Percentiles rank a stretch among this genome's conserved stretches.
phyloP scores from a whole-genome alignment of 1,140 invertebrate species.

The Nomia melanderi region DNA sequence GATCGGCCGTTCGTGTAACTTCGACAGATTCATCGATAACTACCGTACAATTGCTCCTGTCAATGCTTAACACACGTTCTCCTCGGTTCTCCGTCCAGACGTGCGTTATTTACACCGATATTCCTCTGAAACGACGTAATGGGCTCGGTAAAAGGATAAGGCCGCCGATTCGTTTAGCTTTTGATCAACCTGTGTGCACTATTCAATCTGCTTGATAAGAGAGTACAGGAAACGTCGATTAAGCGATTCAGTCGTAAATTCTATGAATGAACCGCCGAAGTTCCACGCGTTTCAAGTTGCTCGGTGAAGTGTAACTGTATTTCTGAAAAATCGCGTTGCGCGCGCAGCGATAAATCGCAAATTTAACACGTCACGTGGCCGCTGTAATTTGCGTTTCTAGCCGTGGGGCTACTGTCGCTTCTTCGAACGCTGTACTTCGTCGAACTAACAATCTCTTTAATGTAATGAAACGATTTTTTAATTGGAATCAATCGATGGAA shows the following conservation, averaged over 20 bases:
- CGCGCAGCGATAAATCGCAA: too few species aligned
- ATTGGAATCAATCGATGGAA: too few species aligned
- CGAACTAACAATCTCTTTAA: too few species aligned
- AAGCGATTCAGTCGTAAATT: neutral
- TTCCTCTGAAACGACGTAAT: neutral
- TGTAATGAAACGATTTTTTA: too few species aligned
- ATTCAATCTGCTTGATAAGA: neutral
- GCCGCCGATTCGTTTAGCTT: neutral
- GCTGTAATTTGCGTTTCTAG: too few species aligned
- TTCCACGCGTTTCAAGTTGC: too few species aligned
- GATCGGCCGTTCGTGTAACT: neutral
- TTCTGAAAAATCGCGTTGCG: too few species aligned
- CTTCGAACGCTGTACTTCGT: too few species aligned
- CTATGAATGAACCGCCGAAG: too few species aligned
- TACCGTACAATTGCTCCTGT: neutral
- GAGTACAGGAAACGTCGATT: neutral
- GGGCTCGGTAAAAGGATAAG: neutral
- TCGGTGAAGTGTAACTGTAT: too few species aligned
- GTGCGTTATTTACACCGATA: neutral
- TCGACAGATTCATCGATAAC: slow-evolving; percentile 10
- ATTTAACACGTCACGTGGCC: too few species aligned
- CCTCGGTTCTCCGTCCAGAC: neutral
- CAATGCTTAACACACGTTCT: neutral
- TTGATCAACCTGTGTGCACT: neutral
- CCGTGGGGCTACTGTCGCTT: too few species aligned